Conservation (phyloP, 2,113 vertebrate species). For the Petroica traversi region DNA sequence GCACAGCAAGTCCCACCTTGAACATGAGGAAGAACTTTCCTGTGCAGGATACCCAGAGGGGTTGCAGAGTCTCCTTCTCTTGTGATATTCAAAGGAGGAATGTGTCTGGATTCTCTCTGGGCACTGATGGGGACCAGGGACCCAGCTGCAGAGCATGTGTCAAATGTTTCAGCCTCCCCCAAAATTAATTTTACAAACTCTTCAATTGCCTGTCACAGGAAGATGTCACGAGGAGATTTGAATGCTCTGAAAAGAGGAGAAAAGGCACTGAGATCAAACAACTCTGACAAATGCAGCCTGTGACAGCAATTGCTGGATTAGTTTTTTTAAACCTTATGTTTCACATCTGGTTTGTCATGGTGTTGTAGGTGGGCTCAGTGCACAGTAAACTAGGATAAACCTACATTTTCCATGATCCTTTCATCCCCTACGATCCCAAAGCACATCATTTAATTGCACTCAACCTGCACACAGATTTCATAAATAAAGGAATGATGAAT, state of each 20-base stretch:
- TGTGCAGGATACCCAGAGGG: neutral
- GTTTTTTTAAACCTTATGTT: neutral
- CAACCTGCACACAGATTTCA: constrained; percentile 10
- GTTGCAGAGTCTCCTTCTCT: neutral
- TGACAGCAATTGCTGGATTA: constrained; percentile 9
- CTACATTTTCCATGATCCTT: neutral
- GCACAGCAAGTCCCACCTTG: neutral
- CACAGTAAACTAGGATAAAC: constrained; percentile 23
- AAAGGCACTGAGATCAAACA: constrained; percentile 13
- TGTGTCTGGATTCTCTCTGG: neutral
- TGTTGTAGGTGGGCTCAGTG: constrained; percentile 6
- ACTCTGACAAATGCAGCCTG: neutral
- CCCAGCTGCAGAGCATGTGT: neutral
- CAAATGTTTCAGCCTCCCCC: neutral
- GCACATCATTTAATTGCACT: constrained; percentile 37
- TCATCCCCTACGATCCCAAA: constrained; percentile 37
- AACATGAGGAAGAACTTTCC: neutral
- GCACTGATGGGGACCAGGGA: neutral
- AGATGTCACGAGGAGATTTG: neutral
- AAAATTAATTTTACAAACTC: neutral
- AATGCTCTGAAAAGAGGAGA: neutral
- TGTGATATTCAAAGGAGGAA: neutral
- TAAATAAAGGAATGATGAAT: constrained; percentile 49
- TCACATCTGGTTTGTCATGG: neutral
- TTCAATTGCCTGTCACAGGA: neutral